phyloP scores from a whole-genome alignment of 2,797 vertebrate genomes.

The Phataginus tetradactyla region DNA sequence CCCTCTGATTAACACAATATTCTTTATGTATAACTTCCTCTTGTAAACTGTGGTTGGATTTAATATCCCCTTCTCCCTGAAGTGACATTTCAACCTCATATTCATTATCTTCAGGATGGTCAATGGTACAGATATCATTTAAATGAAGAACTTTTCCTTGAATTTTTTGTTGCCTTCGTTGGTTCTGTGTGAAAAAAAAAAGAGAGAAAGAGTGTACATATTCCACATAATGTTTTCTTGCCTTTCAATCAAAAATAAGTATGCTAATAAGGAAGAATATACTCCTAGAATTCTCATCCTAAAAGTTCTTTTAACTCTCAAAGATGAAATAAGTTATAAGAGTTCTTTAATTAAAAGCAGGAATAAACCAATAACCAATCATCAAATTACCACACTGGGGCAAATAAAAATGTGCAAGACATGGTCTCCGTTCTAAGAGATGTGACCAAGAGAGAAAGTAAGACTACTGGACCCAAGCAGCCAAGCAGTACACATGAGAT shows the following conservation, averaged over 20 bases:
- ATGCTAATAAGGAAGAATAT: background rate
- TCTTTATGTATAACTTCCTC: constrained; percentile 79
- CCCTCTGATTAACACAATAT: constrained; percentile 57
- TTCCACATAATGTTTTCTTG: background rate
- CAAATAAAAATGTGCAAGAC: background rate
- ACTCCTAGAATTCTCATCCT: constrained; percentile 25
- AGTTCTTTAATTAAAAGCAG: constrained; percentile 17
- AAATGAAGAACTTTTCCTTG: constrained; percentile 88
- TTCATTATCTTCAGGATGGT: constrained; percentile 76
- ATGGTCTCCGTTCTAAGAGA: background rate
- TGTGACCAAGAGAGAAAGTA: background rate
- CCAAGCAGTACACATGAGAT: background rate
- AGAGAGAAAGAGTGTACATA: background rate
- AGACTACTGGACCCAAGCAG: background rate
- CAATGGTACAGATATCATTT: constrained; percentile 78
- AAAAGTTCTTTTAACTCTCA: constrained; percentile 18
- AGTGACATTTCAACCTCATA: constrained; percentile 59
- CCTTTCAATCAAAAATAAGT: constrained; percentile 1
- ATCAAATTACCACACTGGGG: background rate
- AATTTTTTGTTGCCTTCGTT: constrained; percentile 93
- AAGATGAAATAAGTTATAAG: constrained; percentile 7
- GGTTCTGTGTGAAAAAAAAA: constrained; percentile 86
- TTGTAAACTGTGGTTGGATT: constrained; percentile 66
- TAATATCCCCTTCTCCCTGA: constrained; percentile 67
- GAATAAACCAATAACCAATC: background rate